Conservation (phyloP, 1,140 invertebrate species). For the Acromyrmex charruanus region DNA sequence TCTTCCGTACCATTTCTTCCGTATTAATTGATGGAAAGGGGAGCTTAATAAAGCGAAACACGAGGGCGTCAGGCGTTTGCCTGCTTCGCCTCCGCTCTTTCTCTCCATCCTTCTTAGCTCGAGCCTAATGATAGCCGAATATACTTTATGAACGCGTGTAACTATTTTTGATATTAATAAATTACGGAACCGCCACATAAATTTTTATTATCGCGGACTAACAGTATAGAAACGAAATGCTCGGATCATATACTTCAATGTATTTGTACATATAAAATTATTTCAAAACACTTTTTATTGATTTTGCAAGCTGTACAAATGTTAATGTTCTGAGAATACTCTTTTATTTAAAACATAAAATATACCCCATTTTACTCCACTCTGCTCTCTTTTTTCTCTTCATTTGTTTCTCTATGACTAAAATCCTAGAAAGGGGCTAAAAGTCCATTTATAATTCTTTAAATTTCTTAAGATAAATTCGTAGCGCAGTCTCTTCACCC, state of each 20-base stretch:
- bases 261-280: not conserved
- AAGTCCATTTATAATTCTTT: conserved; percentile 21
- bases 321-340: not conserved
- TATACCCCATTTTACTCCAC: not conserved
- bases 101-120: conserved; percentile 5
- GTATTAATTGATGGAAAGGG: conserved; percentile 59
- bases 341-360: not conserved
- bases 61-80: conserved; percentile 39
- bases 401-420: not conserved
- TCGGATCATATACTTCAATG: not conserved
- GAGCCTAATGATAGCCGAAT: conserved; percentile 38
- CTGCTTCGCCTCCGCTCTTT: not conserved
- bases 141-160: conserved; percentile 11
- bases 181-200: not conserved
- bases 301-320: not conserved
- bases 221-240: not conserved
- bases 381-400: conserved; percentile 13
- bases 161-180: conserved; percentile 13
- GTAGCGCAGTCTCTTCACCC: not conserved
- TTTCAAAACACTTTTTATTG: not conserved
- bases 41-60: conserved; percentile 60
- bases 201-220: conserved; percentile 1
- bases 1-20: conserved; percentile 60
- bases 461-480: not conserved
- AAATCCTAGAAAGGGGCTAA: not conserved